Percentiles rank a stretch among this genome's conserved stretches.
phyloP scores from a whole-genome alignment of 1,140 invertebrate species.

The Anoplolepis gracilipes region DNA sequence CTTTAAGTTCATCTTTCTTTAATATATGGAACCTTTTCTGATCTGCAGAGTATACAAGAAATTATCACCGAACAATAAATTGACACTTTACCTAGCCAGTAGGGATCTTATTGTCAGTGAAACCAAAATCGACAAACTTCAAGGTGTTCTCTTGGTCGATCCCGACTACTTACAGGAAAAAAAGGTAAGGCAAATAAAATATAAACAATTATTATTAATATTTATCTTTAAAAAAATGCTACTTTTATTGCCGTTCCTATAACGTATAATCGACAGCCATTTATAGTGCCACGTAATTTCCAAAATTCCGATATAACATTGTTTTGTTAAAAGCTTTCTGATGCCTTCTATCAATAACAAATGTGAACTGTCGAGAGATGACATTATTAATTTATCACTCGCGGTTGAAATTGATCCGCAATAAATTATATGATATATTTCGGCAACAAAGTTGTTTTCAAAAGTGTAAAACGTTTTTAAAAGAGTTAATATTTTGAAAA shows the following conservation, averaged over 20 bases:
- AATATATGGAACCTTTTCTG: slow-evolving; percentile 23
- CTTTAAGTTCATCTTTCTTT: slow-evolving; percentile 4
- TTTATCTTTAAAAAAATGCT: neutral
- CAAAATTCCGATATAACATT: too few relatives aligned
- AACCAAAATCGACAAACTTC: slow-evolving; percentile 90
- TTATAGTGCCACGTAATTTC: too few relatives aligned
- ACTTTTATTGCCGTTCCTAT: neutral
- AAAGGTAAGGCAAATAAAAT: slow-evolving; percentile 85
- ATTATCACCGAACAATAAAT: slow-evolving; percentile 92
- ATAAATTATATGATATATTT: too few relatives aligned
- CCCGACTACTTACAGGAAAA: slow-evolving; percentile 91
- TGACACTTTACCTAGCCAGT: slow-evolving; percentile 92
- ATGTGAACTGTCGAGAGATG: too few relatives aligned
- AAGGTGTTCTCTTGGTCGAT: slow-evolving; percentile 93
- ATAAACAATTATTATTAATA: neutral
- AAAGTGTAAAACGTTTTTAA: neutral
- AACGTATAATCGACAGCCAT: neutral
- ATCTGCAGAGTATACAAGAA: slow-evolving; percentile 88
- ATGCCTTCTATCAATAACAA: too few relatives aligned
- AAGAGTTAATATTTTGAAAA: neutral
- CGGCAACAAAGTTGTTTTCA: neutral
- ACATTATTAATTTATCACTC: too few relatives aligned
- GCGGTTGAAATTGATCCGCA: too few relatives aligned
- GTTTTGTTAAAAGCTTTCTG: too few relatives aligned
- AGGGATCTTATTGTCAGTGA: slow-evolving; percentile 92